Conservation (phyloP, 2,888 invertebrate genomes). For the Pyrochroa serraticornis region DNA sequence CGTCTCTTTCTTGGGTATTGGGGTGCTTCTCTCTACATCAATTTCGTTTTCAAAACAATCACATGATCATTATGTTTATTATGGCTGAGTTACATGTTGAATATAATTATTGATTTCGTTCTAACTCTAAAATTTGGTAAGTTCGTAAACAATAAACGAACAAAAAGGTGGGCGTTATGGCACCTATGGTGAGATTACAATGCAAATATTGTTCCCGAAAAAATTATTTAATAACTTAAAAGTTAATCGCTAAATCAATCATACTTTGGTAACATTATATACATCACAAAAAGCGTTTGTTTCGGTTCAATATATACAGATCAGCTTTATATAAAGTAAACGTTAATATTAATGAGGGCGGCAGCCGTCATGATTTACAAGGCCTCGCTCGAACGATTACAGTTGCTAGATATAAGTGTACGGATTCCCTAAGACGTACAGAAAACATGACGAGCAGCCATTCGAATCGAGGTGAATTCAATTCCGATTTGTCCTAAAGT, state of each 20-base stretch:
- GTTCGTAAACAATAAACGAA: conserved; percentile 4
- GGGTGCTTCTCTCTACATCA: too few species aligned
- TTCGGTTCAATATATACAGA: conserved; percentile 52
- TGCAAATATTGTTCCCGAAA: conserved; percentile 29
- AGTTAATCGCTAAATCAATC: conserved; percentile 30
- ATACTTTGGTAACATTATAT: conserved; percentile 53
- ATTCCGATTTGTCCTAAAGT: conserved; percentile 5
- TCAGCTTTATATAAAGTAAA: conserved; percentile 30
- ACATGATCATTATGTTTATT: conserved; percentile 2
- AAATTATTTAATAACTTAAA: conserved; percentile 24
- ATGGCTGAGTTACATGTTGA: conserved; percentile 25
- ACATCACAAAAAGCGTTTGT: conserved; percentile 49
- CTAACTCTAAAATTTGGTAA: conserved; percentile 10
- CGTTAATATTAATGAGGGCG: not conserved
- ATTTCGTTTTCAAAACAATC: too few species aligned
- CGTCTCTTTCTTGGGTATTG: too few species aligned
- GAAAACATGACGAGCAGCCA: not conserved
- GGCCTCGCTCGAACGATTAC: not conserved
- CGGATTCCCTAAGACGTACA: not conserved
- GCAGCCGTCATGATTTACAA: not conserved
- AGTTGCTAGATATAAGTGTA: not conserved
- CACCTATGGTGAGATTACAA: conserved; percentile 32
- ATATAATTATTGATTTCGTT: conserved; percentile 5
- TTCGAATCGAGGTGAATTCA: not conserved
- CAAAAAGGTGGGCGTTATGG: conserved; percentile 34